Conservation (phyloP, 2,888 invertebrate genomes). For the Aproaerema taeniolella region DNA sequence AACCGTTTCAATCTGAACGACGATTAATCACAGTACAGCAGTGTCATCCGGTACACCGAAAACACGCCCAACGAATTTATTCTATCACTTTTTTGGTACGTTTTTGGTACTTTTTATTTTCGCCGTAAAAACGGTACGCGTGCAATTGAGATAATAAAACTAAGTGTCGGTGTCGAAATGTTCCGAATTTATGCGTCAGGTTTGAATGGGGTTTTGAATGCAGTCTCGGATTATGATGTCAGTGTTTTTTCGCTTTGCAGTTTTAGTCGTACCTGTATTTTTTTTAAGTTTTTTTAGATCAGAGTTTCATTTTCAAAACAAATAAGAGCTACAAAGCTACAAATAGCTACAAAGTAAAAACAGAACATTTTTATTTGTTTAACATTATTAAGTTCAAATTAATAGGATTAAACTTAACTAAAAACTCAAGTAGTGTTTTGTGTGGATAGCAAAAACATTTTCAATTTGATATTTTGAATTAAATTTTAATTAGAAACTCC, state of each 20-base stretch:
- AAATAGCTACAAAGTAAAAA: too few species aligned
- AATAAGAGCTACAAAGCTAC: too few species aligned
- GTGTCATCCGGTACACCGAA: constrained; percentile 67
- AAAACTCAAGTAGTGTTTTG: too few species aligned
- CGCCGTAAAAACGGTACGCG: constrained; percentile 13
- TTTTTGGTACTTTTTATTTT: constrained; percentile 23
- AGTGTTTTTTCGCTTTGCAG: too few species aligned
- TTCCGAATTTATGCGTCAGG: background rate
- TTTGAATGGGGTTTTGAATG: background rate
- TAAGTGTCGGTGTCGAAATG: constrained; percentile 3
- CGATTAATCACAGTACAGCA: constrained; percentile 75
- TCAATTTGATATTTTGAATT: too few species aligned
- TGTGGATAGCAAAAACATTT: too few species aligned
- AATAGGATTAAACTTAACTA: too few species aligned
- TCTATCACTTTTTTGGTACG: constrained; percentile 33
- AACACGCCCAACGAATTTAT: constrained; percentile 51
- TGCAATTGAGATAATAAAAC: constrained; percentile 8
- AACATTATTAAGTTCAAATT: too few species aligned
- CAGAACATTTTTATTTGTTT: too few species aligned
- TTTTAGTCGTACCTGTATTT: too few species aligned
- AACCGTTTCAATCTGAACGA: constrained; percentile 66
- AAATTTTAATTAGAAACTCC: background rate
- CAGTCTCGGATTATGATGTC: background rate
- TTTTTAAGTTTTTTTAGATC: too few species aligned
- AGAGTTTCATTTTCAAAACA: too few species aligned